These are phyloP conservation scores for Varecia variegata DNA, from an alignment of 2,797 vertebrate genomes.

Conservation along the genomic window DNA sequence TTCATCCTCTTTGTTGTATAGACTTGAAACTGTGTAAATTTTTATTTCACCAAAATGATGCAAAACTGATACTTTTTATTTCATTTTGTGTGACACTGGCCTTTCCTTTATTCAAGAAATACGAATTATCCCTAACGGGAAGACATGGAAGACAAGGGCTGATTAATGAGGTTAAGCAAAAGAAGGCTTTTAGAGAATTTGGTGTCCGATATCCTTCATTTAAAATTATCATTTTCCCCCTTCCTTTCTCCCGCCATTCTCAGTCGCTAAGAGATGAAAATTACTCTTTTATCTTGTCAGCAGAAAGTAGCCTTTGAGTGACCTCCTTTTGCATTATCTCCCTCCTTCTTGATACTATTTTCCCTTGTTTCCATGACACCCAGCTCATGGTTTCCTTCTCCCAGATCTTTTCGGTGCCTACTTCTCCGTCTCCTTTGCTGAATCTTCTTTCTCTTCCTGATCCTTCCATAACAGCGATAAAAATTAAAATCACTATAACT, in stretches of 20 bases:
- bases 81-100: not conserved
- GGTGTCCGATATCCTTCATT: not conserved
- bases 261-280: not conserved
- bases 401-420: not conserved
- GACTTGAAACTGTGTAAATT: not conserved
- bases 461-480: not conserved
- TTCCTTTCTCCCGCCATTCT: not conserved
- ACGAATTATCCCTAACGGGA: not conserved
- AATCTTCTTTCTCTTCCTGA: constrained; percentile 30
- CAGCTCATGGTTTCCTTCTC: not conserved
- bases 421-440: not conserved
- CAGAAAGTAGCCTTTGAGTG: constrained; percentile 23
- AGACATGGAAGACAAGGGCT: not conserved
- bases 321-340: not conserved
- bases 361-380: not conserved
- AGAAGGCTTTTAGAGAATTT: constrained; percentile 21
- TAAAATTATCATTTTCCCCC: not conserved
- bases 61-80: not conserved
- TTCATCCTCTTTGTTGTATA: not conserved
- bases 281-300: not conserved
- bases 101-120: constrained; percentile 45
- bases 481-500: constrained; percentile 25
- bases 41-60: constrained; percentile 15
- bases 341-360: not conserved
- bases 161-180: not conserved